Evolutionary conservation across 1,140 invertebrate genomes (phyloP), one percentile per base, ranked within the genome.

Genomic region (Pogonus chalceus): DNA sequence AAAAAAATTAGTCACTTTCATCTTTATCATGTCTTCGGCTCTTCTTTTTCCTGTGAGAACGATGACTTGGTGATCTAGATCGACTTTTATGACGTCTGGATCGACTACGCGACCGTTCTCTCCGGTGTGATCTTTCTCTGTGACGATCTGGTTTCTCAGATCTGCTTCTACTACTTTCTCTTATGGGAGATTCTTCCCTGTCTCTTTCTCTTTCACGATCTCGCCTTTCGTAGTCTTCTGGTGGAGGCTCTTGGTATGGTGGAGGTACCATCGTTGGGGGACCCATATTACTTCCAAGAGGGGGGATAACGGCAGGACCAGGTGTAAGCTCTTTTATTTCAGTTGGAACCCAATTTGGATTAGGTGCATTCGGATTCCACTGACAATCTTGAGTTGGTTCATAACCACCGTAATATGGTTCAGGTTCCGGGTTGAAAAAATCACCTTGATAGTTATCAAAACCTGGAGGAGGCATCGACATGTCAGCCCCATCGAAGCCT

Each of bases 361-460:
- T 48, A 31, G 58, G 46, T 23, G 39, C 53, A n/a, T n/a, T n/a
- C 55, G 50, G 72, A 51, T 74, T 75, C 84, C 83, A 86, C 60
- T 85, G 82, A 20, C 75, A 79, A 62, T 86, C 84, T 58, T 85
- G 83, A 0, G 83, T 84, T 1, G 82, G 83, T 65, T 86, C 83
- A 60, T 84, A 86, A 23, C 79, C 77, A 48, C 82, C 80, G 68
- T 83, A 84, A 60, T 83, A 85, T 0, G 80, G 78, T 65, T 85
- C 82, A 1, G 79, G 78, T 60, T 82, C 78, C 51, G 70, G 70
- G 48, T 71, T 73, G 58, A 75, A 78, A 56, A 76, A 77, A 43
- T 68, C 67, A 10, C 64, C 64, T 51, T 77, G 78, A 64, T 75
- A 81, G 51, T 75, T 72, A 39, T 80, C 78, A 52, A 74, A 73